Percentiles rank a stretch among this genome's conserved stretches.
phyloP scores from a whole-genome alignment of 2,113 vertebrate genomes.

The Amphilophus citrinellus region DNA sequence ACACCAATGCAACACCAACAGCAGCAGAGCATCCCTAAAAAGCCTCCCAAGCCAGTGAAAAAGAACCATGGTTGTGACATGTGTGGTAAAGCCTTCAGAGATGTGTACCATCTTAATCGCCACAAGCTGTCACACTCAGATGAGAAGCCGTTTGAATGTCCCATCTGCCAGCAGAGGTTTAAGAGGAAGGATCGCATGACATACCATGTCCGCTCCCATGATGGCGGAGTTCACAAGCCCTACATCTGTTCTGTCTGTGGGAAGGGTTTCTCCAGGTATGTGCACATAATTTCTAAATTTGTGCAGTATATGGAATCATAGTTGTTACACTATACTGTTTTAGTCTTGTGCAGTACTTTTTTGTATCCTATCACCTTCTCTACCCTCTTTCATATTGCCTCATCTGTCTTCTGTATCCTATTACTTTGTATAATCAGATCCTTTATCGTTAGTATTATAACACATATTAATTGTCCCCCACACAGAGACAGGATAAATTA shows the following conservation, averaged over 20 bases:
- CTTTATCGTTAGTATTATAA: too few species aligned
- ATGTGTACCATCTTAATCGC: conserved; percentile 97
- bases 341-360: too few species aligned
- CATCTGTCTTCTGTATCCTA: too few species aligned
- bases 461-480: too few species aligned
- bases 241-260: conserved; percentile 98
- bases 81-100: conserved; percentile 98
- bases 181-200: conserved; percentile 99
- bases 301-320: background rate
- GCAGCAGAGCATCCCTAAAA: conserved; percentile 88
- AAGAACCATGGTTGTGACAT: conserved; percentile 99
- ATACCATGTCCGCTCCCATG: conserved; percentile 97
- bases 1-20: conserved; percentile 82
- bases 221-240: conserved; percentile 97
- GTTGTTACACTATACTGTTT: background rate
- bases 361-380: too few species aligned
- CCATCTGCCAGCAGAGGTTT: conserved; percentile 98
- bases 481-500: too few species aligned
- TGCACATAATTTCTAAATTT: background rate
- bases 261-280: conserved; percentile 98
- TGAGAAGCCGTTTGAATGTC: conserved; percentile 97
- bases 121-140: conserved; percentile 99
- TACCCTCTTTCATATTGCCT: too few species aligned
- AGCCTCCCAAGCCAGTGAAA: conserved; percentile 95
- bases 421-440: too few species aligned